These are phyloP conservation scores for Conopomorpha cramerella DNA, from an alignment of 1,140 invertebrate genomes.

Conservation along the genomic window DNA sequence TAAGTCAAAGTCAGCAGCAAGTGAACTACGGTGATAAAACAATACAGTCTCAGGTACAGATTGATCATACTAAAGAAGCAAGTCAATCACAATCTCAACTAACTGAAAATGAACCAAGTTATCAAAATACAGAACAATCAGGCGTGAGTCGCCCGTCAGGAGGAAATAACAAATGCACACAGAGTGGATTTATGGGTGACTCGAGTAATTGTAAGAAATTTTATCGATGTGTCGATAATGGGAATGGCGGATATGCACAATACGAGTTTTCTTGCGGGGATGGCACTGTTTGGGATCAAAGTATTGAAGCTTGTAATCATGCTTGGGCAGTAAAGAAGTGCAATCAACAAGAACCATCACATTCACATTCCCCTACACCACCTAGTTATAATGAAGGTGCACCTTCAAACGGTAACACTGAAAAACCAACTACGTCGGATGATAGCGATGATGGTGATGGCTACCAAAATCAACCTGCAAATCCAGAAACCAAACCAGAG, in stretches of 20 bases:
- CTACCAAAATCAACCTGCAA: background rate
- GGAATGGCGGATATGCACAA: slow-evolving; percentile 61
- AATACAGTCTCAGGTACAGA: background rate
- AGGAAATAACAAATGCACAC: slow-evolving; percentile 25
- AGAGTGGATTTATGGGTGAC: slow-evolving; percentile 64
- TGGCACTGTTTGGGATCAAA: slow-evolving; percentile 75
- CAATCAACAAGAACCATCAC: background rate
- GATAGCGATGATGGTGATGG: background rate
- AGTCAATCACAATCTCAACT: background rate
- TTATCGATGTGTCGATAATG: slow-evolving; percentile 74
- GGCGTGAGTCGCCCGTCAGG: too few relatives aligned
- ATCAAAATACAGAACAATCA: too few relatives aligned
- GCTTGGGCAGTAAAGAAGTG: slow-evolving; percentile 57
- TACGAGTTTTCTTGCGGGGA: slow-evolving; percentile 72
- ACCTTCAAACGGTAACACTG: background rate
- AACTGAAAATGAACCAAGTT: background rate
- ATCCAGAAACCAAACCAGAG: slow-evolving; percentile 19
- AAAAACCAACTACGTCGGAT: background rate
- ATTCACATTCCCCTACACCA: background rate
- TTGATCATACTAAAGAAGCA: background rate
- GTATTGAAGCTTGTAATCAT: slow-evolving; percentile 69
- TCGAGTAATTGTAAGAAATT: slow-evolving; percentile 74
- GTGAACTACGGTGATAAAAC: background rate
- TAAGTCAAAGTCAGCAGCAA: background rate
- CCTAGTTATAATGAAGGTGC: too few relatives aligned